These are phyloP conservation scores for Zaprionus vittiger DNA, from an alignment of 1,140 invertebrate species.

Conservation along the genomic window DNA sequence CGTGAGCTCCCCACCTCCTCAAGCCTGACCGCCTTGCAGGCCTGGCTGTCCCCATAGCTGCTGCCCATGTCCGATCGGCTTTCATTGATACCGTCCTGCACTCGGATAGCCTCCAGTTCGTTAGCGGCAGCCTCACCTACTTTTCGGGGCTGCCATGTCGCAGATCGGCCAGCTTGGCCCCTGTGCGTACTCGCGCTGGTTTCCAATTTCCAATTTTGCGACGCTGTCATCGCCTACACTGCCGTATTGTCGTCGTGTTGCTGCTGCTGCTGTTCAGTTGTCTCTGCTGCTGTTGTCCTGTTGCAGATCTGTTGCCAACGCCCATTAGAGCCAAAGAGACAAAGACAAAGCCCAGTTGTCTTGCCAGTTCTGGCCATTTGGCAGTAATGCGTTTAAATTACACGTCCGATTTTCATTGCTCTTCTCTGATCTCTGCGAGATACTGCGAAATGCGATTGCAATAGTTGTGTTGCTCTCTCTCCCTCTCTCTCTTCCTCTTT, in stretches of 20 bases:
- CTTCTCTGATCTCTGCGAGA: slow-evolving; percentile 57
- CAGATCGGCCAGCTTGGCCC: slow-evolving; percentile 36
- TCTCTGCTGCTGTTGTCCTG: slow-evolving; percentile 24
- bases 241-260: slow-evolving; percentile 49
- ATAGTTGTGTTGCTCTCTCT: slow-evolving; percentile 7
- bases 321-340: slow-evolving; percentile 60
- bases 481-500: not conserved
- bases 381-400: slow-evolving; percentile 78
- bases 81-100: slow-evolving; percentile 62
- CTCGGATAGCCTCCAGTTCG: slow-evolving; percentile 42
- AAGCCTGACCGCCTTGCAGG: slow-evolving; percentile 29
- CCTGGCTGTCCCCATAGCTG: slow-evolving; percentile 68
- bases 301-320: slow-evolving; percentile 59
- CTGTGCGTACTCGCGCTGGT: slow-evolving; percentile 29
- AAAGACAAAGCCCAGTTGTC: slow-evolving; percentile 18
- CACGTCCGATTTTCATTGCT: slow-evolving; percentile 70
- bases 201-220: slow-evolving; percentile 50
- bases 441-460: slow-evolving; percentile 34
- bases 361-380: slow-evolving; percentile 45
- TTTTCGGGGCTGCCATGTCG: slow-evolving; percentile 63
- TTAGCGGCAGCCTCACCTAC: slow-evolving; percentile 68
- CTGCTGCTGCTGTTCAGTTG: not conserved
- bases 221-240: slow-evolving; percentile 72
- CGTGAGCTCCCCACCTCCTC: slow-evolving; percentile 63
- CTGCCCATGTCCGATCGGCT: slow-evolving; percentile 72